These are phyloP conservation scores for Epinotia ramella DNA, from an alignment of 2,888 invertebrate genomes.

Conservation along the genomic window DNA sequence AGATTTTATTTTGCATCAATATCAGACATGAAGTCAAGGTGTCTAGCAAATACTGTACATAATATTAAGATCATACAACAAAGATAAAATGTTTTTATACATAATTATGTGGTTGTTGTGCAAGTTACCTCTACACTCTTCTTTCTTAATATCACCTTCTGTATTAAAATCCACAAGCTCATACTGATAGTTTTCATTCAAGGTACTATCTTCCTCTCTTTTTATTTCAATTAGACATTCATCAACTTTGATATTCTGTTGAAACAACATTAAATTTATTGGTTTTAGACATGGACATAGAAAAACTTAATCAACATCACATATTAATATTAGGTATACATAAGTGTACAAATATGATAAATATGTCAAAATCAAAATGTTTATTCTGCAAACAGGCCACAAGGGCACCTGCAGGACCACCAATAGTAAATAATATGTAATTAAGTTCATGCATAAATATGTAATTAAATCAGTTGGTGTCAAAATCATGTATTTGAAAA, in stretches of 20 bases:
- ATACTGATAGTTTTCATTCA: background rate
- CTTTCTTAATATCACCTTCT: conserved; percentile 13
- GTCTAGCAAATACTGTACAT: background rate
- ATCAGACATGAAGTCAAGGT: no score
- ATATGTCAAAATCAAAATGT: no score
- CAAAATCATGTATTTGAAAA: background rate
- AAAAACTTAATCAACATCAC: no score
- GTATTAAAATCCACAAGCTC: conserved; percentile 5
- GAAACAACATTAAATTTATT: background rate
- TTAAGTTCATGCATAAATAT: no score
- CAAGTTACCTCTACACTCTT: conserved; percentile 10
- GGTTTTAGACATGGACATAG: background rate
- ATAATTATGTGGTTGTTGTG: no score
- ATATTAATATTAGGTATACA: no score
- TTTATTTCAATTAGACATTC: conserved; percentile 18
- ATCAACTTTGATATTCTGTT: conserved; percentile 1
- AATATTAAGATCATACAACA: no score
- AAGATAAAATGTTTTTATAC: background rate
- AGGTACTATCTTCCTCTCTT: background rate
- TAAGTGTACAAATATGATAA: no score
- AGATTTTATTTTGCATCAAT: background rate
- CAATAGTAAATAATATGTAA: no score
- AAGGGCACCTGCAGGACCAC: no score
- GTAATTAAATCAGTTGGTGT: background rate
- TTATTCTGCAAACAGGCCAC: no score